Evolutionary conservation across 2,113 vertebrate species (phyloP).

Genomic region (Prietella phreatophila): DNA sequence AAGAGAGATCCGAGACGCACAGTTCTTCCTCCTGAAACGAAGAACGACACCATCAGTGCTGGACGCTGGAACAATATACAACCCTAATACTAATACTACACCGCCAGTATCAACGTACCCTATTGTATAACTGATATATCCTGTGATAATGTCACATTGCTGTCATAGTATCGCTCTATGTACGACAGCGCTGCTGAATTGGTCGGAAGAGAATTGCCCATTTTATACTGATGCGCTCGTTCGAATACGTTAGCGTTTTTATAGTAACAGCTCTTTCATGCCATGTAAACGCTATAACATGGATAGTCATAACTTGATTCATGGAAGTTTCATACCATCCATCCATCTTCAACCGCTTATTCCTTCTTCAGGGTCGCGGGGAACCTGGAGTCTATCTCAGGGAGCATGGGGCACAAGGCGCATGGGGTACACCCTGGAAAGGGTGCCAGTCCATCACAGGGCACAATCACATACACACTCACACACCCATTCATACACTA

Average conservation of each 20-base stretch:
- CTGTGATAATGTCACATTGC: too few relatives aligned
- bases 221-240: not conserved
- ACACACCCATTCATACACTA: too few relatives aligned
- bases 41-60: not conserved
- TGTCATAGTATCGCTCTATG: not conserved
- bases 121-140: too few relatives aligned
- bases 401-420: too few relatives aligned
- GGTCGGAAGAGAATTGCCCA: not conserved
- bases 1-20: constrained; percentile 71
- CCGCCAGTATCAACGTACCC: not conserved
- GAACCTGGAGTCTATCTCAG: too few relatives aligned
- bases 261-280: not conserved
- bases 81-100: not conserved
- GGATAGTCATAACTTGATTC: not conserved
- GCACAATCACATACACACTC: too few relatives aligned
- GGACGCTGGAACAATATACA: not conserved
- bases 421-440: too few relatives aligned
- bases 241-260: not conserved
- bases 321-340: not conserved
- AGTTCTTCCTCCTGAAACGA: constrained; percentile 73
- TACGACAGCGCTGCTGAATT: not conserved
- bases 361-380: too few relatives aligned
- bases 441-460: too few relatives aligned
- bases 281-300: too few relatives aligned
- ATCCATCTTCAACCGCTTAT: too few relatives aligned